A percentile compares a stretch with the other conserved stretches of the same genome.
Evolutionary conservation across 2,113 vertebrate genomes (phyloP).

Genomic region (Dasyurus viverrinus): DNA sequence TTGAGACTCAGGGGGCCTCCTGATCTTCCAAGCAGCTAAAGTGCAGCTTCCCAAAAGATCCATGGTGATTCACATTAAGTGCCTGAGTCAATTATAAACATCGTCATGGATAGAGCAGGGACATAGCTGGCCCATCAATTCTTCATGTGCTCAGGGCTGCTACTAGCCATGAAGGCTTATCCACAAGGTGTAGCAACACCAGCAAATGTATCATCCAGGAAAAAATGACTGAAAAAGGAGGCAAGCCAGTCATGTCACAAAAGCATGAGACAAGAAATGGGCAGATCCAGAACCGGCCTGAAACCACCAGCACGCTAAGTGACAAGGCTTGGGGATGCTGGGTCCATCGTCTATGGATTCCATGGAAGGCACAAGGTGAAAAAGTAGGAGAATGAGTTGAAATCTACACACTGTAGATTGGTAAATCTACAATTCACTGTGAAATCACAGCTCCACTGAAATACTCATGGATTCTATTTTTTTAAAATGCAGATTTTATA

Average conservation of each 20-base stretch:
- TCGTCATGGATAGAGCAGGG: not conserved
- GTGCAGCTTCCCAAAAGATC: not conserved
- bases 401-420: not conserved
- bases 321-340: not conserved
- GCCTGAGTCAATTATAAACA: not conserved
- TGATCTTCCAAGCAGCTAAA: not conserved
- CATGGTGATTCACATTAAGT: not conserved
- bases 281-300: not conserved
- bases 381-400: not conserved
- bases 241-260: not conserved
- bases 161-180: not conserved
- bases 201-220: not conserved
- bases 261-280: not conserved
- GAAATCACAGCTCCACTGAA: not conserved
- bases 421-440: not conserved
- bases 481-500: not conserved
- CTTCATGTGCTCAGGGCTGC: not conserved
- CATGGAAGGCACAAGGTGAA: not conserved
- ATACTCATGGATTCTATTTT: not conserved
- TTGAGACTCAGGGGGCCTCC: not conserved
- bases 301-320: not conserved
- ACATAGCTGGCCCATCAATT: not conserved
- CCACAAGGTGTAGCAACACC: not conserved
- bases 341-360: not conserved
- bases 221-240: not conserved